Conservation (phyloP, 2,113 vertebrate genomes). For the Sinocyclocheilus anshuiensis region DNA sequence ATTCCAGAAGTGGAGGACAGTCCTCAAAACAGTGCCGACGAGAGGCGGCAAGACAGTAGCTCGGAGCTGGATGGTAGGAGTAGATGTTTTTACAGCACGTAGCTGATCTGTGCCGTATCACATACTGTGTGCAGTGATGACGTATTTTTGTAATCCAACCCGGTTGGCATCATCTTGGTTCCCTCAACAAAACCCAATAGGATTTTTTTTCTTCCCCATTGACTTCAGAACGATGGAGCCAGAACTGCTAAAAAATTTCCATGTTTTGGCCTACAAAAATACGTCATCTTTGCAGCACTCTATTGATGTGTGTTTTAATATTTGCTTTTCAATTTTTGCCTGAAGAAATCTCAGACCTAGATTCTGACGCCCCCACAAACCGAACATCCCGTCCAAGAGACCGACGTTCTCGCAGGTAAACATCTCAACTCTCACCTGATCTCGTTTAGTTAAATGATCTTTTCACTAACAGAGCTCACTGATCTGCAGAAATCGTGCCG, state of each 20-base stretch:
- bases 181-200: too few relatives aligned
- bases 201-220: too few relatives aligned
- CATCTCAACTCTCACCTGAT: not conserved
- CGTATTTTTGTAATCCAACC: too few relatives aligned
- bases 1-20: constrained; percentile 84
- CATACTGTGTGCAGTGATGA: too few relatives aligned
- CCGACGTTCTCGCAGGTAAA: constrained; percentile 73
- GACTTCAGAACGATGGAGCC: too few relatives aligned
- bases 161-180: too few relatives aligned
- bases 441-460: not conserved
- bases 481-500: constrained; percentile 64
- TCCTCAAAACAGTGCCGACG: constrained; percentile 76
- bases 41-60: constrained; percentile 73
- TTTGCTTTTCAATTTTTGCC: not conserved
- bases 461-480: not conserved
- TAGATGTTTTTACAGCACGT: not conserved
- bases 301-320: too few relatives aligned
- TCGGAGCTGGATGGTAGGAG: constrained; percentile 87
- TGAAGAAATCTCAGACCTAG: constrained; percentile 88
- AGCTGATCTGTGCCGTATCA: too few relatives aligned
- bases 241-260: too few relatives aligned
- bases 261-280: too few relatives aligned
- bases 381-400: constrained; percentile 67
- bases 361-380: constrained; percentile 69
- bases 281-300: too few relatives aligned